A percentile compares a stretch with the other conserved stretches of the same genome.
Conservation (phyloP, 1,140 invertebrate genomes). For the Teleopsis dalmanni region DNA sequence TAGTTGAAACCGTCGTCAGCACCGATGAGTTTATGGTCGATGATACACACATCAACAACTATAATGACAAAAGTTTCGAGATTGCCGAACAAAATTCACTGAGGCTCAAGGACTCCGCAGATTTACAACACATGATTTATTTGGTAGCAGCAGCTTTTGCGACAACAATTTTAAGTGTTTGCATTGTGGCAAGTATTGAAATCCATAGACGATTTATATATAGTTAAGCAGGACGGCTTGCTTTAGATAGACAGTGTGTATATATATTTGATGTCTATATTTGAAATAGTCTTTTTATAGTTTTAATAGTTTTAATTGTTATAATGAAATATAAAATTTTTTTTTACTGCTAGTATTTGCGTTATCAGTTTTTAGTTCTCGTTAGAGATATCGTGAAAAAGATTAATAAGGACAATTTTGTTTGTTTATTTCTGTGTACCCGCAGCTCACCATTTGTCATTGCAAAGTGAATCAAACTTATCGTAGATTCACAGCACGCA, state of each 20-base stretch:
- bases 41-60: slow-evolving; percentile 52
- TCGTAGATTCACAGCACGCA: slow-evolving; percentile 48
- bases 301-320: not conserved
- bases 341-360: too few species aligned
- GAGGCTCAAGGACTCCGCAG: slow-evolving; percentile 42
- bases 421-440: too few species aligned
- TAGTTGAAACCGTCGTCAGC: slow-evolving; percentile 57
- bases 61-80: slow-evolving; percentile 59
- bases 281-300: too few species aligned
- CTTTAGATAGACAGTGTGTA: too few species aligned
- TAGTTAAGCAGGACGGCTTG: too few species aligned
- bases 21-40: slow-evolving; percentile 46
- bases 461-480: slow-evolving; percentile 66
- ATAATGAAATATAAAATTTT: too few species aligned
- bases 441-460: slow-evolving; percentile 52
- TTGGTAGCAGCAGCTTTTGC: slow-evolving; percentile 64
- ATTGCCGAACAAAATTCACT: too few species aligned
- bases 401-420: too few species aligned
- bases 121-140: slow-evolving; percentile 63
- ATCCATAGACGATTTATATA: too few species aligned
- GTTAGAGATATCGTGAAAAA: too few species aligned
- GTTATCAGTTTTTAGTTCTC: too few species aligned
- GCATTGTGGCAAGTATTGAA: slow-evolving; percentile 61
- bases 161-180: slow-evolving; percentile 59
- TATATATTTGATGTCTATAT: too few species aligned